Base-by-base conservation (phyloP, 2,888 invertebrate species). In the Caenorhabditis parvicauda region DNA sequence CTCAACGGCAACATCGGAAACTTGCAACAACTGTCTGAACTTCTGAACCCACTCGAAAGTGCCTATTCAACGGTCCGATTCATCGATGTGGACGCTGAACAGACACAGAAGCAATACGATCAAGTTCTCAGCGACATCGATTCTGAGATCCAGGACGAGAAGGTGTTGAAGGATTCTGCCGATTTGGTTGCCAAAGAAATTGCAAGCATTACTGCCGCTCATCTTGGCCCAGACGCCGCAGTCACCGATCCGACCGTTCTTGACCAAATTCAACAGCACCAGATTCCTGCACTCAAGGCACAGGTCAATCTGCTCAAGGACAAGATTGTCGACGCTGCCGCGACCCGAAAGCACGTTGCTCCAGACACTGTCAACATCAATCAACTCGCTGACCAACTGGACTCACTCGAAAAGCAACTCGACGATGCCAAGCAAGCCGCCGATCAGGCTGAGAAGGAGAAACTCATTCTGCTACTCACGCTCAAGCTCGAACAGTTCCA, bases 61-160 rank as follows among this genome's bases (percentile, higher is more conserved):
- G 67, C 67, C 9, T 65, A 72, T 50, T 61, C 67, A 17, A 71
- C 72, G 39, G 70, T 72, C 35, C 68, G 74, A 39, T 74, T 74
- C 61, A 52, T 67, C 45, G 71, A 74, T 38, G 67, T 68, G 9
- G 73, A 74, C 29, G 49, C 63, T 28, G 70, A 74, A 43, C 65
- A 74, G 41, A 57, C 59, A 37, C 56, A 64, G 32, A 56, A 62
- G 22, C 66, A 70, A 25, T 67, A 58, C 50, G 69, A 69, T 35
- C 65, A 72, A 27, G 47, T 59, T 14, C 53, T 71, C 22, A 52
- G 46, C 29, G 63, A 59, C n/a, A n/a, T 67, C 25, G 35, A 29
- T 14, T 28, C 27, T 19, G 66, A 66, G 35, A 44, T 64, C 29
- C 54, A 59, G 17, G 63, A 64, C 32, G 63, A 66, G 25, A 45